Evolutionary conservation across 2,113 vertebrate genomes (phyloP), one percentile per base, ranked within the genome.

Genomic region (Tragulus kanchil): DNA sequence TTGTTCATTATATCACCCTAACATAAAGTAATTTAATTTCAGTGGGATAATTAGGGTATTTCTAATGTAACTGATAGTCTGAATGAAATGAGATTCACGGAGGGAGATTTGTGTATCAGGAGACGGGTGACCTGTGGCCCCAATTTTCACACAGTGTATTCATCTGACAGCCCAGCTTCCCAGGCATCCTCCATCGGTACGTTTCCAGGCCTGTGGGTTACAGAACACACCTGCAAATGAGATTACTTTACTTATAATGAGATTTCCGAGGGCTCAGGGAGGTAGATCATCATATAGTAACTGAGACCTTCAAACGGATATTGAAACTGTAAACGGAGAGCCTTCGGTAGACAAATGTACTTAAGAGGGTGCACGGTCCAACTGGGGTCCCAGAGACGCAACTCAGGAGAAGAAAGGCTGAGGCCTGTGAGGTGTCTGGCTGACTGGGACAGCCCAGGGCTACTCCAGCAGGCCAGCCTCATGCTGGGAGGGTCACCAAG

Each of bases 1-100:
- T 98, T 99, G 98, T 98, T 99, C 99, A 99, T 99, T 99, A 98
- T 99, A 98, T 98, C 98, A 98, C 99, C 99, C 98, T 98, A 99
- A 99, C 98, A 99, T 98, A 99, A 99, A 99, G 98, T 99, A 98
- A 99, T 99, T 99, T 99, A 99, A 98, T 99, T 99, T 99, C 98
- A 99, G 99, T 98, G 98, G 98, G 98, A 99, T 99, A 99, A 99
- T 99, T 99, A 99, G 99, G 98, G 98, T 98, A 99, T 98, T 98
- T 99, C 98, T 99, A 98, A 99, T 99, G 98, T 99, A 99, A 99
- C 98, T 98, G 99, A 99, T 99, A 99, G 98, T 98, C 99, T 99
- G 98, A 99, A 99, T 99, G 99, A 99, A 99, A 99, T 98, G 98
- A 99, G 98, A 98, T 98, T 99, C 99, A 99, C 98, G 93, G 96